Evolutionary conservation across 2,888 invertebrate species (phyloP), one percentile per base, ranked within the genome.

Genomic region (Chydorus sphaericus): DNA sequence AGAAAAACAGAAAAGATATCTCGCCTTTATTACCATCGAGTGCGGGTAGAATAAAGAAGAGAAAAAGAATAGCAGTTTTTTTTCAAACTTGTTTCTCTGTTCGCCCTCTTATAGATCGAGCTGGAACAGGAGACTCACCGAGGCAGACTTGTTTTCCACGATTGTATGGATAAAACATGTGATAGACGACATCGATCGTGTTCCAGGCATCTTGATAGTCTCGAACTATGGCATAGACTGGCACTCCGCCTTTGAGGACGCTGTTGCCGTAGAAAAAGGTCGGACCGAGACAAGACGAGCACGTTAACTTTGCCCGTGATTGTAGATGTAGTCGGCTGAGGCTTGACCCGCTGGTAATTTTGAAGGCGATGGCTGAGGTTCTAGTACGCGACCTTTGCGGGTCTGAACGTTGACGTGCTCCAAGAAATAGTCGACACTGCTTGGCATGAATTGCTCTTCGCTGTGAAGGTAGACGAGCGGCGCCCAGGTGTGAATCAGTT

Each of bases 161-260:
- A 66, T 80, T 81, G 66, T 77, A 82, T 4, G 82, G 81, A 68
- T 78, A 81, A 67, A 81, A 82, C 69, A 79, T 75, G 81, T 81
- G 81, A 69, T 79, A 82, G 59, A 79, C 79, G 39, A 81, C 78
- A 65, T 79, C 77, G 67, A 81, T 50, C 11, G 60, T 60, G 10
- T 51, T 48, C 28, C 58, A 57, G 26, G 57, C 55, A 29, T 60
- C 60, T 4, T 57, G 48, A 31, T 57, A 57, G 39, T 59, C 60
- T 26, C 50, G 49, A 16, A 60, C 52, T 20, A 59, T 53, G 14
- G 58, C 57, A 54, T 60, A 60, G 10, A 54, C 56, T 1, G 58
- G 59, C 23, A 57, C 57, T 5, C 29, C 44, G 10, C 57, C 59
- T n/a, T 54, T 53, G 23, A 28, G 55, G 6, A 59, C 49, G 28